Percentiles rank a stretch among this genome's conserved stretches.
phyloP scores from a whole-genome alignment of 2,888 invertebrate genomes.

The Idaea biselata region DNA sequence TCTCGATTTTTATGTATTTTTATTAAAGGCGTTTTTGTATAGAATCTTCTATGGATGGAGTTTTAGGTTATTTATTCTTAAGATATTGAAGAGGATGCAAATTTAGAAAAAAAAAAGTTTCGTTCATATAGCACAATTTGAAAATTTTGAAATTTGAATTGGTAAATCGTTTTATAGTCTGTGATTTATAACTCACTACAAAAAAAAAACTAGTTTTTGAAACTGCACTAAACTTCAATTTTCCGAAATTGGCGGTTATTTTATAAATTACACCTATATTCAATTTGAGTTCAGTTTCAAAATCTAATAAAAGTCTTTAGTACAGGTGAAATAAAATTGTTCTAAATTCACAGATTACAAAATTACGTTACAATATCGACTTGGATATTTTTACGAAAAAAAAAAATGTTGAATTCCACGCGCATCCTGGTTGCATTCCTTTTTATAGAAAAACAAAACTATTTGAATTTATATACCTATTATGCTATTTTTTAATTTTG shows the following conservation, averaged over 20 bases:
- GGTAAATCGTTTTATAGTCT: no score
- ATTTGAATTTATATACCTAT: background rate
- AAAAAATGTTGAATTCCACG: background rate
- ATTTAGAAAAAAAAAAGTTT: no score
- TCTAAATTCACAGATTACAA: background rate
- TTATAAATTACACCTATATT: no score
- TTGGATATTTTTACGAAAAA: background rate
- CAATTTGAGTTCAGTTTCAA: no score
- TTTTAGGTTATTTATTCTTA: background rate
- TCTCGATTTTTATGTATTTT: background rate
- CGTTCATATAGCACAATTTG: no score
- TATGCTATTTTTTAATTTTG: background rate
- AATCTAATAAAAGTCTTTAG: background rate
- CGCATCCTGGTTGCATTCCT: background rate
- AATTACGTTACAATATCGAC: background rate
- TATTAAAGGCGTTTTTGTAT: background rate
- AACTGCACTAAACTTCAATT: no score
- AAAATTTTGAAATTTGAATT: no score
- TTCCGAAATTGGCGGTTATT: no score
- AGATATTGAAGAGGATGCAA: background rate
- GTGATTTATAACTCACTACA: no score
- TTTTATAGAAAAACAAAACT: background rate
- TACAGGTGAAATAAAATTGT: background rate
- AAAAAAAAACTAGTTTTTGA: no score
- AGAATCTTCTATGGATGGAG: background rate